Evolutionary conservation across 2,888 invertebrate species (phyloP).

Genomic region (Dynastes tityus): DNA sequence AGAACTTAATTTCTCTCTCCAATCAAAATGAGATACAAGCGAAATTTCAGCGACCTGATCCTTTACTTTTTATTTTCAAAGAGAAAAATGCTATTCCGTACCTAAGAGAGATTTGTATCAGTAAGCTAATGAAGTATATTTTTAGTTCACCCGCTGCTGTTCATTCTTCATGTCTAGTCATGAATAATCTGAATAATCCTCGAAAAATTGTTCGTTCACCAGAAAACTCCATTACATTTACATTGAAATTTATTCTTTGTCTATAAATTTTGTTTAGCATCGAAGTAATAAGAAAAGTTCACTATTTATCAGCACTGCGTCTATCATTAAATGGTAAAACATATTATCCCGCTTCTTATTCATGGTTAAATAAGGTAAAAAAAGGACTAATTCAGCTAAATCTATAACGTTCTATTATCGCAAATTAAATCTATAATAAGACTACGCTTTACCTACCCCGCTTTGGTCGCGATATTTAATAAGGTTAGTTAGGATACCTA

Average conservation of each 20-base stretch:
- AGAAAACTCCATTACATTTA: constrained; percentile 10
- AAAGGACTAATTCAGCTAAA: background rate
- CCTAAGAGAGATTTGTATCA: background rate
- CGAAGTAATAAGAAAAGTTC: background rate
- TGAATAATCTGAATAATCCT: background rate
- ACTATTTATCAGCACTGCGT: no score
- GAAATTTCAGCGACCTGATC: background rate
- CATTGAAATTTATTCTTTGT: constrained; percentile 11
- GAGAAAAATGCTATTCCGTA: background rate
- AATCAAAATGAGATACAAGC: background rate
- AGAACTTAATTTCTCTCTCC: background rate
- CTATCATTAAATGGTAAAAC: no score
- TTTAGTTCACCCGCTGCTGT: background rate
- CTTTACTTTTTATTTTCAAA: background rate
- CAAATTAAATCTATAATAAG: constrained; percentile 42
- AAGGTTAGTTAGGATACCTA: background rate
- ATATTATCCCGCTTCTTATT: no score
- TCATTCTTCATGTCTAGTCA: background rate
- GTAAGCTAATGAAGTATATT: background rate
- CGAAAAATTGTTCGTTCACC: background rate
- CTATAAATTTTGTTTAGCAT: background rate
- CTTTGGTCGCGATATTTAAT: constrained; percentile 10
- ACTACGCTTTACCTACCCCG: constrained; percentile 9
- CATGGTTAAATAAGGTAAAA: no score
- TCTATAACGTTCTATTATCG: constrained; percentile 30